Evolutionary conservation across 37 sponge, comb jelly and placozoan genomes (phyloP).

Genomic region (Cliona cf. orientalis): DNA sequence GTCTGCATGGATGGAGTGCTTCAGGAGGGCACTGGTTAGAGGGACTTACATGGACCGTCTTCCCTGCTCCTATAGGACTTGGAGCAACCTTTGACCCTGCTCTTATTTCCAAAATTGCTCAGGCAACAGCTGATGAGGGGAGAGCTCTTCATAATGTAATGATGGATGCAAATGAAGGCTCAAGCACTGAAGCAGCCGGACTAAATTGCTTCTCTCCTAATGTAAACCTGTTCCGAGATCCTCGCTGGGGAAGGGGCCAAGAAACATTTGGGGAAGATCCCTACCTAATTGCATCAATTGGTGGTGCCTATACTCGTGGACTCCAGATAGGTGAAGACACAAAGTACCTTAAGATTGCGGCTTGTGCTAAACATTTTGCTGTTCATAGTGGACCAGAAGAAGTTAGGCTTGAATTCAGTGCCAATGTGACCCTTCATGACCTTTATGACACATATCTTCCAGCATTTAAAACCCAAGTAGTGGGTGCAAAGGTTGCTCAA

Average conservation of each 20-base stretch:
- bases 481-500: conserved; percentile 66
- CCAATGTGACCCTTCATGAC: conserved; percentile 66
- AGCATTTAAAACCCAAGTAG: conserved; percentile 77
- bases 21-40: conserved; percentile 59
- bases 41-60: conserved; percentile 75
- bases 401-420: conserved; percentile 38
- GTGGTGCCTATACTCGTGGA: conserved; percentile 64
- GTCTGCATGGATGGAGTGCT: conserved; percentile 78
- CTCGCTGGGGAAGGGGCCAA: conserved; percentile 73
- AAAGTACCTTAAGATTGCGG: conserved; percentile 64
- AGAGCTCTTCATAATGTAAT: conserved; percentile 79
- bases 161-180: conserved; percentile 48
- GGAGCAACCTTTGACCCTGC: conserved; percentile 70
- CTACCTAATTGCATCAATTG: conserved; percentile 51
- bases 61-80: conserved; percentile 78
- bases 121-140: conserved; percentile 67
- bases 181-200: conserved; percentile 81
- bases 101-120: conserved; percentile 44
- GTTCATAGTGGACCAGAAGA: conserved; percentile 84
- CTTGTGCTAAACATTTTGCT: conserved; percentile 77
- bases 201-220: conserved; percentile 88
- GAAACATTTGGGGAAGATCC: conserved; percentile 83
- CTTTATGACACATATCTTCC: conserved; percentile 74
- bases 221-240: conserved; percentile 80
- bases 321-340: conserved; percentile 70